Percentiles rank a stretch among this genome's conserved stretches.
These are phyloP conservation scores for Falco concolor DNA, from an alignment of 2,797 vertebrate genomes.

Conservation along the genomic window DNA sequence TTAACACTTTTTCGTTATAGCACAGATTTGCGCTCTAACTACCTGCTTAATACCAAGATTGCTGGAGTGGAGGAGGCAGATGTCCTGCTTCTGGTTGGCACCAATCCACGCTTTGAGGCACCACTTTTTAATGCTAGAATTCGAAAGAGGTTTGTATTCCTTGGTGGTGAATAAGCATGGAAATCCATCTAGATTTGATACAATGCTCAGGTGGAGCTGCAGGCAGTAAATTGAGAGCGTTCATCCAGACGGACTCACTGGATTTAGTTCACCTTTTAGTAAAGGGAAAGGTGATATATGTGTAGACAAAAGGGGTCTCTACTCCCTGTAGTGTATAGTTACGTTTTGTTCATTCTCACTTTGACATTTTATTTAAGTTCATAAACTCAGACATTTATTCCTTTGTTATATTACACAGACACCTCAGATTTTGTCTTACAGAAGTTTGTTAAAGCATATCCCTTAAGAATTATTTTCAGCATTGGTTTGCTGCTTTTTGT, in stretches of 20 bases:
- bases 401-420: neutral
- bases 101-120: conserved; percentile 95
- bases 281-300: neutral
- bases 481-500: neutral
- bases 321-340: neutral
- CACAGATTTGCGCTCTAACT: conserved; percentile 94
- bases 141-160: conserved; percentile 82
- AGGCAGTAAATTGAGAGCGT: neutral
- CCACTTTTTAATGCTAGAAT: conserved; percentile 93
- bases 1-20: conserved; percentile 63
- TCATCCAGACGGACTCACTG: neutral
- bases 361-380: neutral
- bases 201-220: neutral
- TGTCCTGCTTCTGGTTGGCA: conserved; percentile 89
- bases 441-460: neutral
- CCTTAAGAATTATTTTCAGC: neutral
- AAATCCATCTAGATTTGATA: neutral
- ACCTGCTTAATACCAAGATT: conserved; percentile 92
- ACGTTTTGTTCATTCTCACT: neutral
- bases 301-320: neutral
- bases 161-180: neutral
- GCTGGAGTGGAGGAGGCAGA: conserved; percentile 92
- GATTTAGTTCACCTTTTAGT: neutral
- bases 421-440: neutral
- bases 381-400: neutral